Evolutionary conservation across 2,888 invertebrate species (phyloP), one percentile per base, ranked within the genome.

Genomic region (Linnaemya tessellans): DNA sequence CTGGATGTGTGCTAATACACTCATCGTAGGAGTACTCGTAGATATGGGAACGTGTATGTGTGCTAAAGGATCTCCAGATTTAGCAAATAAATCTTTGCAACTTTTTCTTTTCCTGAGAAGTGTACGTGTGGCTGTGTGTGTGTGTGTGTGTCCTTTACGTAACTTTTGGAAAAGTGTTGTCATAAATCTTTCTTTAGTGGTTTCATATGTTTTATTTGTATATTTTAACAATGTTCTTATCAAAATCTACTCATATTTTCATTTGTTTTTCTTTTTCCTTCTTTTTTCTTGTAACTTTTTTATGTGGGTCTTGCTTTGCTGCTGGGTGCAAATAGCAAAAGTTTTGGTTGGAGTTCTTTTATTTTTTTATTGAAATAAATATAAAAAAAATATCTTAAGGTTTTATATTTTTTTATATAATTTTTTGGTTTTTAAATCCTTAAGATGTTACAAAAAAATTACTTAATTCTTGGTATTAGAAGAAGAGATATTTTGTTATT

Each of bases 151-250:
- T 15, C 25, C n/a, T 3, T 25, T 13, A 4, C 13, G 15, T 64
- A 79, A 79, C 70, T 79, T 79, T 25, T 43, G 22, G 13, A 67
- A 67, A 74, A 77, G 82, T 82, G 74, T 75, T 85, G 82, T 85
- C 82, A 75, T 85, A 85, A 85, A 85, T 85, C 85, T 82, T 85
- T 82, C 79, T 75, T 80, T 85, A 85, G 85, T 82, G 85, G 85
- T 80, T 82, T 85, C 82, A 80, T 80, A 85, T 85, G 82, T 73
- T 82, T 80, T 85, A 77, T 82, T 77, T 77, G 82, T 82, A 51
- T 49, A 58, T 74, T 67, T 80, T 80, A 67, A 74, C 25, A 82
- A 82, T 77, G 75, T 56, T 77, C 46, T 82, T 82, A 77, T 82
- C 75, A 82, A 70, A 71, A 71, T 77, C 54, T 77, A 35, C 70